Base-by-base conservation (phyloP, 1,140 invertebrate genomes). In the Diorhabda carinulata region DNA sequence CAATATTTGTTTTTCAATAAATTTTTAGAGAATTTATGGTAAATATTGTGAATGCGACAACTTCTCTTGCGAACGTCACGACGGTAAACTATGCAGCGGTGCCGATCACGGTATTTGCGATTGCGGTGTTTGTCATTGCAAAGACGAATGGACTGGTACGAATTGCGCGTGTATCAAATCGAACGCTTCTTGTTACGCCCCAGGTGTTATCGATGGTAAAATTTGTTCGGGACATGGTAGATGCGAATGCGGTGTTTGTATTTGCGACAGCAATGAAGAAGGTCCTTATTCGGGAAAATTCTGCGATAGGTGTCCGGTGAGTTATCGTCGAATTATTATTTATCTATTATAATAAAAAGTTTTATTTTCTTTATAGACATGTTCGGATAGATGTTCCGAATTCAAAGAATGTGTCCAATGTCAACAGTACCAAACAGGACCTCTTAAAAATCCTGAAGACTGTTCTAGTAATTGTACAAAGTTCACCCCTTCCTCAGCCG, bases 321-420 rank as follows among this genome's bases (percentile, higher is more conserved):
- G 80, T 80, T 40, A 25, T 65, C 57, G 5, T 64, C 25, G 8
- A 43, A 25, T 52, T 52, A 52, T 2, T 52, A 52, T 6, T 52
- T 8, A n/a, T 52, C 4, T 52, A 52, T 4, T 52, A 8, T 52
- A 52, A 52, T 52, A 6, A 52, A n/a, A 52, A 52, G 47, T 52
- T 52, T 52, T 67, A 74, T 70, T 77, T 82, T 45, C 71, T 25
- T 25, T 25, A 25, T 25, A 92, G 89, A 90, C 88, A 6, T 94
- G 92, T 79, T 86, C 87, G 8, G 89, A 86, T 61, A 81, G 84
- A 70, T 97, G 94, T 80, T 81, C 86, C 42, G 86, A 90, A 59
- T 88, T 92, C 73, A 88, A 88, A 73, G 84, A 87, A 9, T 94
- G 92, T 81, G 92, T 93, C 5, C 87, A 92, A 75, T 94, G 92